These are phyloP conservation scores for Pseudoatta argentina DNA, from an alignment of 1,140 invertebrate species.

Conservation along the genomic window DNA sequence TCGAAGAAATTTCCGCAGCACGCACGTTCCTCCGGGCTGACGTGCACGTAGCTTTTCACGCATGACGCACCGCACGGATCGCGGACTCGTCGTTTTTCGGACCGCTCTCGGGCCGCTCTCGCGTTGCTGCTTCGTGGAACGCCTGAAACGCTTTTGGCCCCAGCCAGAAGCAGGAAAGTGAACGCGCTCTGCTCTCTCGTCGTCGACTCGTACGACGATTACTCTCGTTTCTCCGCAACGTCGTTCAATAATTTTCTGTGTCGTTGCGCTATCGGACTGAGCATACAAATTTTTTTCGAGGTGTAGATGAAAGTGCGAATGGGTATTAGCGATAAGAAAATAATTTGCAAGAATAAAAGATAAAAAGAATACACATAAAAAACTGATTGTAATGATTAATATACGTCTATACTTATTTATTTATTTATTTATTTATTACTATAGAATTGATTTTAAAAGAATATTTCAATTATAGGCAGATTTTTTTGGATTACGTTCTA, in stretches of 20 bases:
- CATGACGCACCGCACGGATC: constrained; percentile 70
- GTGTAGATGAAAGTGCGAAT: neutral
- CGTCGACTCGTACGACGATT: constrained; percentile 19
- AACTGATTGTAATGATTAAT: neutral
- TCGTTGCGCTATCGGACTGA: neutral
- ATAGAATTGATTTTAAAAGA: neutral
- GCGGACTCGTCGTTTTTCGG: constrained; percentile 65
- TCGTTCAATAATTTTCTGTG: constrained; percentile 40
- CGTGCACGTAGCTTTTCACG: constrained; percentile 73
- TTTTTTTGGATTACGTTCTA: neutral
- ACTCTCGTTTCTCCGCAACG: constrained; percentile 32
- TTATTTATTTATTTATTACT: neutral
- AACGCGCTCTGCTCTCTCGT: constrained; percentile 39
- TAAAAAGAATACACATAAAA: neutral
- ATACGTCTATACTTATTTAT: neutral
- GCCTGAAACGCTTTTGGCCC: constrained; percentile 67
- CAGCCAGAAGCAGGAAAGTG: constrained; percentile 66
- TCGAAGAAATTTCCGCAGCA: constrained; percentile 68
- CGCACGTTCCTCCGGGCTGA: constrained; percentile 69
- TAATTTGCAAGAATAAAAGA: neutral
- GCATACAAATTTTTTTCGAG: neutral
- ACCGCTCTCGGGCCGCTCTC: constrained; percentile 19
- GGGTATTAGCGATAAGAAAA: neutral
- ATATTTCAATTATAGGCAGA: neutral
- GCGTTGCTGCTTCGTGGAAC: constrained; percentile 65